Base-by-base conservation (phyloP, 2,888 invertebrate species). In the Lepidochrysops patricia region DNA sequence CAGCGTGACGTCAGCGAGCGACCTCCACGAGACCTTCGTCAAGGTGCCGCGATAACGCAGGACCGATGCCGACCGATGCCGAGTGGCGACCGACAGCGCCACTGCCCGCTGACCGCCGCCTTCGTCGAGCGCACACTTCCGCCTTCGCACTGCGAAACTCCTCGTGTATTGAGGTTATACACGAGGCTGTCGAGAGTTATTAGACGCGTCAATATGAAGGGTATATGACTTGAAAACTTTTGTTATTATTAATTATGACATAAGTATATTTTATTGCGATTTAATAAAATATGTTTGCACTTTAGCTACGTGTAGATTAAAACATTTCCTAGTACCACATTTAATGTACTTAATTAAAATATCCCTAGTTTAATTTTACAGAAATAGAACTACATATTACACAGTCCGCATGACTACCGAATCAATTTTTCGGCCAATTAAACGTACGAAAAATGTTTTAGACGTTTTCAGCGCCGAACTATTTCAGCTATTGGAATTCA, bases 1-100 rank as follows among this genome's bases (percentile, higher is more conserved):
- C 89, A 88, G 76, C 71, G 80, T 87, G 86, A 87, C 88, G 89
- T 88, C 82, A 85, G 77, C 79, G 74, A 70, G 74, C 80, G 84
- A 89, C 88, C 88, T 88, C 84, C 85, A 72, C 64, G 70, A 66
- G 77, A 77, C 77, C 77, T 77, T 77, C 71, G 77, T 72, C 72
- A 82, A 84, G 86, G 85, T 85, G 86, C 81, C 80, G 81, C 78
- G 84, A 83, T 84, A 84, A 80, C 76, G 74, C 74, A 71, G 74
- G 75, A 77, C 77, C 73, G 80, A 80, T 83, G 77, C 74, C 87
- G 83, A 84, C 86, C 84, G 87, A 85, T 54, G 29, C 12, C 54
- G 50, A 87, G 85, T 54, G 29, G 7, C 54, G 50, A 43, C 43
- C 43, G 43, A 43, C 84, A 85, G 67, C 69, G 65, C 67, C 15